These are phyloP conservation scores for Sphaeramia orbicularis DNA, from an alignment of 2,797 vertebrate species.

Conservation along the genomic window DNA sequence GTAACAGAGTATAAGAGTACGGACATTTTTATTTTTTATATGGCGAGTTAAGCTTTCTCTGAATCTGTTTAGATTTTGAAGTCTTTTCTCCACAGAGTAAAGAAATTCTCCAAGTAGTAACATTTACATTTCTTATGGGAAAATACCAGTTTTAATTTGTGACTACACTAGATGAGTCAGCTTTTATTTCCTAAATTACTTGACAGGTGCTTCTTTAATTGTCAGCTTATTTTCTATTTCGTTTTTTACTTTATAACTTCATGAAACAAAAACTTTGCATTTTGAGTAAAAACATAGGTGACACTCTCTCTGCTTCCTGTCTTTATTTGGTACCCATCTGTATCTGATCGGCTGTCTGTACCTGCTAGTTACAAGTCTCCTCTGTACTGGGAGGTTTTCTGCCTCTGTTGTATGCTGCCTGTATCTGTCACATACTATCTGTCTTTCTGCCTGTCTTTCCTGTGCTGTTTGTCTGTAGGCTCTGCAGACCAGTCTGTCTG, in stretches of 20 bases:
- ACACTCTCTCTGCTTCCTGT: conserved; percentile 40
- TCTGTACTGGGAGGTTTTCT: conserved; percentile 44
- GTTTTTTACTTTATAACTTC: conserved; percentile 12
- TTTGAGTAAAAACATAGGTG: conserved; percentile 25
- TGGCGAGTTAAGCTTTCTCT: background rate
- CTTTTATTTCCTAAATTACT: background rate
- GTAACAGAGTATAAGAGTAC: too few species aligned
- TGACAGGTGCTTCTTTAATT: background rate
- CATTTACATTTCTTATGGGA: too few species aligned
- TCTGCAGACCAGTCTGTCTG: conserved; percentile 75
- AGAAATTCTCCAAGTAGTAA: too few species aligned
- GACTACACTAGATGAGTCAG: background rate
- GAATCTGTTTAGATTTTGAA: background rate
- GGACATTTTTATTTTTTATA: too few species aligned
- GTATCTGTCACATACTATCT: conserved; percentile 67
- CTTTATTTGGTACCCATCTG: conserved; percentile 29
- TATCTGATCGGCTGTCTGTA: conserved; percentile 24
- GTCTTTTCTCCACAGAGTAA: too few species aligned
- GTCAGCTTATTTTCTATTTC: background rate
- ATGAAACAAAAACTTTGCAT: conserved; percentile 22
- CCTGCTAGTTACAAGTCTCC: conserved; percentile 36
- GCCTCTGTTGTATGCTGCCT: conserved; percentile 32
- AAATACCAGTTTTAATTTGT: background rate
- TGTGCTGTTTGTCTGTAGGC: conserved; percentile 63
- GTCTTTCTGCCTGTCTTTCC: conserved; percentile 58